These are phyloP conservation scores for Heteropelma amictum DNA, from an alignment of 2,888 invertebrate species.

Conservation along the genomic window DNA sequence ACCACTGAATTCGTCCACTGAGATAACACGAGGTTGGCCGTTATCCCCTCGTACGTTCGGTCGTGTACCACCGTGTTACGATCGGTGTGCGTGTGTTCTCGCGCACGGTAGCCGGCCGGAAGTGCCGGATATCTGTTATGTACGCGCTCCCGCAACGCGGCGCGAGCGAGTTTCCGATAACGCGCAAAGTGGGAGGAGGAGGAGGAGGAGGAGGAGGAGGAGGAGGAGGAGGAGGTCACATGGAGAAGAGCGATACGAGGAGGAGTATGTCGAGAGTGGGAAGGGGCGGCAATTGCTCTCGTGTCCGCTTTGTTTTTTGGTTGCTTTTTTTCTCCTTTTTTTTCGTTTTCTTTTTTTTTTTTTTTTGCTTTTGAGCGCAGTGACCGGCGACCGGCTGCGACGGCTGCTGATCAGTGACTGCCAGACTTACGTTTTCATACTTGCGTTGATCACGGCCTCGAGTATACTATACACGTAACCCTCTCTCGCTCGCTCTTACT, in stretches of 20 bases:
- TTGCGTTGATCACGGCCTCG: slow-evolving; percentile 53
- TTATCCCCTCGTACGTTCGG: too few relatives aligned
- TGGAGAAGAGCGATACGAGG: not conserved
- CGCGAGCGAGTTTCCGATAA: slow-evolving; percentile 23
- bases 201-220: not conserved
- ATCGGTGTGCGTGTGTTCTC: not conserved
- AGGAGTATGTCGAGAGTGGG: not conserved
- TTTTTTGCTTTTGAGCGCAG: slow-evolving; percentile 51
- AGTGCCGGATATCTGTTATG: slow-evolving; percentile 34
- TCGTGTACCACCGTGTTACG: not conserved
- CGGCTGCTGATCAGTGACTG: slow-evolving; percentile 61
- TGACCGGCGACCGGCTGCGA: slow-evolving; percentile 56
- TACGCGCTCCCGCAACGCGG: slow-evolving; percentile 9
- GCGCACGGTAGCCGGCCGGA: slow-evolving; percentile 49
- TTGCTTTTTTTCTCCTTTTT: too few relatives aligned
- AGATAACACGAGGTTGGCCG: too few relatives aligned
- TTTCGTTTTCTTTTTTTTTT: too few relatives aligned
- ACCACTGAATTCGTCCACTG: too few relatives aligned
- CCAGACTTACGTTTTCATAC: slow-evolving; percentile 46
- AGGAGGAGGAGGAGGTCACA: not conserved
- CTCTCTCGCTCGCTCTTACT: slow-evolving; percentile 22
- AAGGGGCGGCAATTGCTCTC: not conserved
- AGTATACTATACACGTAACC: slow-evolving; percentile 1
- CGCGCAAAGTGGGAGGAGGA: slow-evolving; percentile 1
- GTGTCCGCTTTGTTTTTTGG: not conserved